These are phyloP conservation scores for Clarias batrachus DNA, from an alignment of 2,113 vertebrate genomes.

Conservation along the genomic window DNA sequence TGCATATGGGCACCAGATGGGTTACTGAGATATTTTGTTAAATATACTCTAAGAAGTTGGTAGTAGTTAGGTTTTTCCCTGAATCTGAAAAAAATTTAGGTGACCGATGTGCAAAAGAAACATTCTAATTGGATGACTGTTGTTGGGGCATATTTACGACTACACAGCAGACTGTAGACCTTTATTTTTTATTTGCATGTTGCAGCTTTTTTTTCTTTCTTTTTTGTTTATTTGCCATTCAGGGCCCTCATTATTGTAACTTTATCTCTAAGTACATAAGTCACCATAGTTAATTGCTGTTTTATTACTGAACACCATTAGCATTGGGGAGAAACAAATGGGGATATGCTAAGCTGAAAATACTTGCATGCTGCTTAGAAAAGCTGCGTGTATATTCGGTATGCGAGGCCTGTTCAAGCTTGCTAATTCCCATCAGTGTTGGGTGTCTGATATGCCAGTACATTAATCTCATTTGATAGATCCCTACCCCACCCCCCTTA, in stretches of 20 bases:
- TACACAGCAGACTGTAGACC: constrained; percentile 2
- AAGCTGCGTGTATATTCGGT: constrained; percentile 33
- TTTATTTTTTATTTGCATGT: neutral
- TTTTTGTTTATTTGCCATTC: neutral
- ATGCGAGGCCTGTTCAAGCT: constrained; percentile 16
- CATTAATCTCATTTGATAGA: constrained; percentile 18
- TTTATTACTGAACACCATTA: neutral
- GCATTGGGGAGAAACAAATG: constrained; percentile 11
- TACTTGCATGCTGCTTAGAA: constrained; percentile 45
- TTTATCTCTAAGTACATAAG: neutral
- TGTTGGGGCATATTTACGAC: constrained; percentile 11
- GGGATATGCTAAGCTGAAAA: constrained; percentile 29
- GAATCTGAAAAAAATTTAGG: neutral
- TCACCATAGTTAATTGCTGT: constrained; percentile 8
- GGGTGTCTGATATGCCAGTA: neutral
- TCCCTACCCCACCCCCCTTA: neutral
- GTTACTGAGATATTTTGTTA: constrained; percentile 4
- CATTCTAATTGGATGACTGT: neutral
- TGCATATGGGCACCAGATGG: constrained; percentile 10
- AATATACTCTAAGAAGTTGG: constrained; percentile 17
- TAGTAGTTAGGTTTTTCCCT: neutral
- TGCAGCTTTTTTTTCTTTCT: neutral
- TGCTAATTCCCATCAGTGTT: neutral
- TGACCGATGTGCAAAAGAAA: constrained; percentile 1
- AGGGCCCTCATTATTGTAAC: neutral